These are phyloP conservation scores for Aeoliscus strigatus DNA, from an alignment of 2,797 vertebrate species.

Conservation along the genomic window DNA sequence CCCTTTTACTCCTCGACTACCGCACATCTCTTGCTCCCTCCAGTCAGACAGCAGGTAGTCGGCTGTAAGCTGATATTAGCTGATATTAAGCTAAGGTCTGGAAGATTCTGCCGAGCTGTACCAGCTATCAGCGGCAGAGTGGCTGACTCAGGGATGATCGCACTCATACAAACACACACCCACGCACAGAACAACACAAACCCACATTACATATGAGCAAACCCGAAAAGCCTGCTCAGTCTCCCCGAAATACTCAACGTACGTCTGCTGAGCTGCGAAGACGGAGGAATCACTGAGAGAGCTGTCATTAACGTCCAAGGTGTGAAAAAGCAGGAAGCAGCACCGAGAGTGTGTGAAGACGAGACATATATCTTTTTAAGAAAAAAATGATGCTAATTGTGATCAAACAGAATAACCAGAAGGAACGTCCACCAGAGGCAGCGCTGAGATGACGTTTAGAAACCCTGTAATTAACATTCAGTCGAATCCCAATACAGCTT, in stretches of 20 bases:
- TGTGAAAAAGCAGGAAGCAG: conserved; percentile 5
- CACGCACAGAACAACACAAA: conserved; percentile 33
- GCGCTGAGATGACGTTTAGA: neutral
- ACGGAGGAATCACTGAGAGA: conserved; percentile 15
- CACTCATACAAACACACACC: conserved; percentile 19
- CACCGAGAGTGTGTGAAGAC: neutral
- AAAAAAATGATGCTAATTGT: neutral
- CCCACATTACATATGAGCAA: conserved; percentile 18
- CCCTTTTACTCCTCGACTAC: conserved; percentile 31
- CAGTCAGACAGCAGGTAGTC: conserved; percentile 53
- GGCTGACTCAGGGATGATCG: conserved; percentile 38
- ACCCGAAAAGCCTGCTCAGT: conserved; percentile 22
- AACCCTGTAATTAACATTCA: neutral
- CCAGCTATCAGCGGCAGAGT: conserved; percentile 47
- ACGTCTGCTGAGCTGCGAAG: conserved; percentile 23
- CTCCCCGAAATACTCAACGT: conserved; percentile 28
- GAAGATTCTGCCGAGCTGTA: conserved; percentile 42
- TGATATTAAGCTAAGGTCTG: conserved; percentile 57
- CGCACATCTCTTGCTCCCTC: conserved; percentile 2
- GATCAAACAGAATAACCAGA: neutral
- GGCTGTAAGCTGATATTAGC: conserved; percentile 61
- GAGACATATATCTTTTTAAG: neutral
- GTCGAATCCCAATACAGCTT: neutral
- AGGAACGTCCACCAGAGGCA: too few species aligned
- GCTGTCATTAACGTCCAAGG: neutral